A percentile compares a stretch with the other conserved stretches of the same genome.
Conservation (phyloP, 2,797 vertebrate species). For the Gallinago solitaria region DNA sequence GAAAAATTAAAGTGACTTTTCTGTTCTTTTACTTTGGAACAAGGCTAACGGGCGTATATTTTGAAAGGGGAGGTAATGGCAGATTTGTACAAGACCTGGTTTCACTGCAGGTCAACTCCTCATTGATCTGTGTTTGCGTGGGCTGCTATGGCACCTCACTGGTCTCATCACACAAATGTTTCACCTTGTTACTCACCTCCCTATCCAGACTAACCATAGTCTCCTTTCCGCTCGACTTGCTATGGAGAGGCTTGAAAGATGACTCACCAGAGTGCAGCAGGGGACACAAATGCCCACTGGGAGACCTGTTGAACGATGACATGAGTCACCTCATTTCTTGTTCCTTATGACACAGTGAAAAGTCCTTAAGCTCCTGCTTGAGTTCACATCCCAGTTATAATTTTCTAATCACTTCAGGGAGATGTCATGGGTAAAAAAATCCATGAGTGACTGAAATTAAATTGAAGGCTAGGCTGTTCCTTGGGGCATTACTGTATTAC, state of each 20-base stretch:
- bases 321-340: neutral
- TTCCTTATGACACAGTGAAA: neutral
- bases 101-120: neutral
- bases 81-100: neutral
- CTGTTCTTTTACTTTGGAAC: neutral
- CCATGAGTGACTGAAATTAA: slow-evolving; percentile 7
- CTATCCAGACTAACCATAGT: neutral
- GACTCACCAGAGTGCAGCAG: neutral
- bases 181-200: neutral
- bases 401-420: slow-evolving; percentile 31
- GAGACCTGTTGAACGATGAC: neutral
- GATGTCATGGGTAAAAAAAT: slow-evolving; percentile 31
- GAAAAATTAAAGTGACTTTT: neutral
- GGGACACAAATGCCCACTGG: neutral
- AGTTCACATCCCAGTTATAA: neutral
- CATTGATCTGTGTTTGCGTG: neutral
- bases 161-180: fast-evolving
- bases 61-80: neutral
- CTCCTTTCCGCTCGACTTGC: neutral
- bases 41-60: neutral
- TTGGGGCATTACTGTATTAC: neutral
- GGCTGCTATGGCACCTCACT: neutral
- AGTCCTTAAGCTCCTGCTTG: slow-evolving; percentile 10
- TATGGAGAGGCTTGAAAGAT: neutral
- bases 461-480: neutral